A percentile compares a stretch with the other conserved stretches of the same genome.
Evolutionary conservation across 2,113 vertebrate species (phyloP).

Genomic region (Hylia prasina): DNA sequence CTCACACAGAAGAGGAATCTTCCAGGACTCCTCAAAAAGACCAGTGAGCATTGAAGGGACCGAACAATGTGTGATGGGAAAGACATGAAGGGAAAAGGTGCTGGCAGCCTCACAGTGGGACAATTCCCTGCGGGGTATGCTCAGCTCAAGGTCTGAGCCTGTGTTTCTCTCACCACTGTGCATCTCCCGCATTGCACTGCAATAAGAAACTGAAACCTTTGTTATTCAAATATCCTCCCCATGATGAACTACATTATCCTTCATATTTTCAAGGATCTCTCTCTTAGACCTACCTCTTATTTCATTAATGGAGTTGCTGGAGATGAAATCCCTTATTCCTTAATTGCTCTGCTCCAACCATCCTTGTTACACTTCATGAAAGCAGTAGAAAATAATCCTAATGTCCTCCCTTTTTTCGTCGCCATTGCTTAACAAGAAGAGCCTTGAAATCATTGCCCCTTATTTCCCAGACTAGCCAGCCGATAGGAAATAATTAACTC

Average conservation of each 20-base stretch:
- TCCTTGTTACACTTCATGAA: not conserved
- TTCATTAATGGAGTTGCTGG: conserved; percentile 26
- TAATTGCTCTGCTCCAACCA: conserved; percentile 27
- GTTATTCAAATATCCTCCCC: conserved; percentile 22
- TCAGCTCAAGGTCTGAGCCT: not conserved
- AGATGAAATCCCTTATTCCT: conserved; percentile 12
- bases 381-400: conserved; percentile 40
- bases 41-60: not conserved
- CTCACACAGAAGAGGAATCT: not conserved
- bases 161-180: not conserved
- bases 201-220: not conserved
- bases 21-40: not conserved
- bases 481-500: conserved; percentile 57
- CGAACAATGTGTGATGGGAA: not conserved
- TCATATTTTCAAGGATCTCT: not conserved
- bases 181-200: not conserved
- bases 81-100: not conserved
- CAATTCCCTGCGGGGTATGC: not conserved
- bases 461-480: conserved; percentile 1
- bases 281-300: not conserved
- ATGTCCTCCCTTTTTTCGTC: conserved; percentile 8
- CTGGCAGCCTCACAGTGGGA: not conserved
- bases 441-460: conserved; percentile 41
- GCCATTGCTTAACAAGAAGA: not conserved
- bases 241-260: not conserved